Percentiles rank a stretch among this genome's conserved stretches.
These are phyloP conservation scores for Actinernus sp. DNA, from an alignment of 92 coral and sea anemone genomes.

Conservation along the genomic window DNA sequence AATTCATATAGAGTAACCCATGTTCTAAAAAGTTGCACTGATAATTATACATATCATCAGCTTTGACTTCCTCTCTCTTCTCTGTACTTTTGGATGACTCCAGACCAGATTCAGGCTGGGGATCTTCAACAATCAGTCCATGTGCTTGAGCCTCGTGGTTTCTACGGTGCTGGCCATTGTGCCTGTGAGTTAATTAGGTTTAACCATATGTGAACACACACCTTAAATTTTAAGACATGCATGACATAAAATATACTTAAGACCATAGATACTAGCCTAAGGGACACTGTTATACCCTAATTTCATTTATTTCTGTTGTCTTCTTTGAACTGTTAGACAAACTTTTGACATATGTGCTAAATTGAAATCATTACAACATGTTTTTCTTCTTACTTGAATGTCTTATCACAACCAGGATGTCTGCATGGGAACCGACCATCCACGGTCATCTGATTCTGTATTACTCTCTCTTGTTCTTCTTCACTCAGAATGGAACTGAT, in stretches of 20 bases:
- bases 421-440: conserved; percentile 36
- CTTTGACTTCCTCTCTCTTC: not conserved
- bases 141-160: conserved; percentile 20
- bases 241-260: too few relatives aligned
- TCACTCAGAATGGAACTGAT: conserved; percentile 16
- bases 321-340: too few relatives aligned
- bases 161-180: not conserved
- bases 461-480: conserved; percentile 8
- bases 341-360: too few relatives aligned
- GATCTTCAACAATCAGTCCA: conserved; percentile 7
- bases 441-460: not conserved
- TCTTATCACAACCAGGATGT: conserved; percentile 15
- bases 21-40: not conserved
- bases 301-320: too few relatives aligned
- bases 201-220: not conserved
- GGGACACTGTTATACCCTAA: too few relatives aligned
- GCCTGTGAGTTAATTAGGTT: not conserved
- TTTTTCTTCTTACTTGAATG: conserved; percentile 30
- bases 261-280: too few relatives aligned
- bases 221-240: not conserved
- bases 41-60: conserved; percentile 12
- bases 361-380: too few relatives aligned
- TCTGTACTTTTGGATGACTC: too few relatives aligned
- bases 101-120: not conserved
- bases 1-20: conserved; percentile 4